phyloP scores from a whole-genome alignment of 2,888 invertebrate genomes.

The Ichneumoninae sp. region DNA sequence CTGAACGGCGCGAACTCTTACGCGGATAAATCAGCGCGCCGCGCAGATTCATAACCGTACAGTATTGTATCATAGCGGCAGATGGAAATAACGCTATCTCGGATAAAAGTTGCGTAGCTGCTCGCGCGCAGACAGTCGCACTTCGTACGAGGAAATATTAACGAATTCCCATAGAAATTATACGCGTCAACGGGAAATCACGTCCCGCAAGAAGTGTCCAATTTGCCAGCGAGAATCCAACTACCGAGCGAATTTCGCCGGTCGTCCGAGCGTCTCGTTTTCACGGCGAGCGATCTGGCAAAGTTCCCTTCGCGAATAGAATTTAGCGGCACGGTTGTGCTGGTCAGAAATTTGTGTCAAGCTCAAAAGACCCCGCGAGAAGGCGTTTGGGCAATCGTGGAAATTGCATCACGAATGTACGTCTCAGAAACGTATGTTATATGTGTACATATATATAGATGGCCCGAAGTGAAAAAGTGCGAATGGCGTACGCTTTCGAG shows the following conservation, averaged over 20 bases:
- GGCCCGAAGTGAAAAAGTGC: neutral
- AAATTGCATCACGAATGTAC: neutral
- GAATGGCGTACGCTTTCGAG: no score
- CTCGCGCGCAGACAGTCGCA: neutral
- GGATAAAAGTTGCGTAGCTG: neutral
- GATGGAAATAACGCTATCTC: neutral
- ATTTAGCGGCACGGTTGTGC: neutral
- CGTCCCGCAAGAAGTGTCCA: neutral
- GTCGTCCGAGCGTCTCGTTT: constrained; percentile 1
- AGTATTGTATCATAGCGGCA: neutral
- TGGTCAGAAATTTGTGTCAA: neutral
- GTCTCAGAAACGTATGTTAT: neutral
- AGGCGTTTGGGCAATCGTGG: neutral
- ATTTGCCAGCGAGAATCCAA: constrained; percentile 3
- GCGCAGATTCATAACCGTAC: neutral
- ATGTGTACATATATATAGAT: neutral
- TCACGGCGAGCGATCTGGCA: neutral
- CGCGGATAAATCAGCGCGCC: neutral
- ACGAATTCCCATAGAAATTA: neutral
- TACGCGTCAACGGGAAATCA: neutral
- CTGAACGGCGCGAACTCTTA: neutral
- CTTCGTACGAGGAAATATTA: neutral
- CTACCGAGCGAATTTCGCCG: neutral
- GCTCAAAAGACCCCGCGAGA: neutral
- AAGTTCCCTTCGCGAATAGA: constrained; percentile 4